Percentiles rank a stretch among this genome's conserved stretches.
Conservation (phyloP, 2,888 invertebrate genomes). For the Pandemis corylana region DNA sequence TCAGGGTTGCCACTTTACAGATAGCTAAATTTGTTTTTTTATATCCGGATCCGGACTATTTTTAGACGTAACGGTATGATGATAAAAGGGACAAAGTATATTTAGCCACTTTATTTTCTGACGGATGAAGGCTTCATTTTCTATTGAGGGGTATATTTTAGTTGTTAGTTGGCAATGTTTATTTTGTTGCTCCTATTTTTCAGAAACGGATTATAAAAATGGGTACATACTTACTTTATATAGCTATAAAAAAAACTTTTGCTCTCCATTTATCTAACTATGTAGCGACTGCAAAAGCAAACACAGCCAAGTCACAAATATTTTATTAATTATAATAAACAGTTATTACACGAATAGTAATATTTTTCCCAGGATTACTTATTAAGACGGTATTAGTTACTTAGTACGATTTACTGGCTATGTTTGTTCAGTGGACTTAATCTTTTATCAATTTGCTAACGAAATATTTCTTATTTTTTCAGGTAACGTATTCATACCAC, state of each 20-base stretch:
- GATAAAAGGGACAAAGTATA: constrained; percentile 24
- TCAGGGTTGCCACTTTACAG: constrained; percentile 23
- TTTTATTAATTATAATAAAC: too few relatives aligned
- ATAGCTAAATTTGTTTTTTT: constrained; percentile 12
- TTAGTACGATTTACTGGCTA: too few relatives aligned
- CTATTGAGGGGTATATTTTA: background rate
- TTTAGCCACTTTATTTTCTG: constrained; percentile 14
- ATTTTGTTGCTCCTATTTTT: background rate
- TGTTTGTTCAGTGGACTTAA: background rate
- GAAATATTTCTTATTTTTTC: background rate
- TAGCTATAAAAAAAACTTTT: background rate
- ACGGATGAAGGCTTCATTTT: background rate
- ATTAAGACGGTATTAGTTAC: too few relatives aligned
- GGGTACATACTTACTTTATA: background rate
- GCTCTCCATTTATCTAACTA: background rate
- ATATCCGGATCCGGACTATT: constrained; percentile 27
- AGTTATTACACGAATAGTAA: too few relatives aligned
- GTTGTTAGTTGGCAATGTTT: background rate
- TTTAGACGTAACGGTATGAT: constrained; percentile 21
- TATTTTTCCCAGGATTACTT: too few relatives aligned
- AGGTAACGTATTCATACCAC: background rate
- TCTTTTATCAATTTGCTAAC: background rate
- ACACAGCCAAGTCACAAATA: background rate
- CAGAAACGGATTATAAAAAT: background rate
- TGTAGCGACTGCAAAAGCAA: background rate